Percentiles rank a stretch among this genome's conserved stretches.
phyloP scores from a whole-genome alignment of 2,888 invertebrate species.

The Patella pellucida region DNA sequence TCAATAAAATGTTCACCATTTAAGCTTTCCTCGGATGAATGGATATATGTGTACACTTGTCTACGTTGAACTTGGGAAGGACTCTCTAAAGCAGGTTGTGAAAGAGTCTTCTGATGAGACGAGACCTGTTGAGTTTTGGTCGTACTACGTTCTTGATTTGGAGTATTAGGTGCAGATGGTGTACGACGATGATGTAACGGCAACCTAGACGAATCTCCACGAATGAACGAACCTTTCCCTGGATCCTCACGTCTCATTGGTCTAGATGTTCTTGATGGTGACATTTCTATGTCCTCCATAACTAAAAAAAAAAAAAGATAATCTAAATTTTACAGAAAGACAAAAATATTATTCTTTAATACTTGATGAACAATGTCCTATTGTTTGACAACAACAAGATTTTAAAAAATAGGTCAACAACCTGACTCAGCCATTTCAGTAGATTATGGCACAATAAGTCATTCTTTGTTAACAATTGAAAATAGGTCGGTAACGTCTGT shows the following conservation, averaged over 20 bases:
- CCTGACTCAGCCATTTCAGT: no score
- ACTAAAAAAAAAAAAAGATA: conserved; percentile 30
- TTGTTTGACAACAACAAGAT: no score
- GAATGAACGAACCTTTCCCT: conserved; percentile 51
- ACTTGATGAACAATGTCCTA: no score
- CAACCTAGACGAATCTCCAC: conserved; percentile 56
- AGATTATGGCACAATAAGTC: no score
- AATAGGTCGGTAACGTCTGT: no score
- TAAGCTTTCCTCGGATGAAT: conserved; percentile 13
- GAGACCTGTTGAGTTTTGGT: conserved; percentile 14
- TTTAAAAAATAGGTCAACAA: no score
- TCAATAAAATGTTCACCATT: neutral
- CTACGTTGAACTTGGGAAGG: conserved; percentile 17
- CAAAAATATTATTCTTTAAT: no score
- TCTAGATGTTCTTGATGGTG: conserved; percentile 28
- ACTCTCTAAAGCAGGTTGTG: conserved; percentile 43
- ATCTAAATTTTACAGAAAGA: neutral
- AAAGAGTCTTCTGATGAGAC: conserved; percentile 37
- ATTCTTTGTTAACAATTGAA: no score
- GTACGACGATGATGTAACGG: conserved; percentile 56
- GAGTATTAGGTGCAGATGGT: conserved; percentile 59
- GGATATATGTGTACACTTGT: conserved; percentile 21
- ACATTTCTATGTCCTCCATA: conserved; percentile 28
- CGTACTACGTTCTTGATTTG: conserved; percentile 42
- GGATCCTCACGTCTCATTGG: conserved; percentile 32